Evolutionary conservation across 2,797 vertebrate species (phyloP).

Genomic region (Cetoscarus ocellatus): DNA sequence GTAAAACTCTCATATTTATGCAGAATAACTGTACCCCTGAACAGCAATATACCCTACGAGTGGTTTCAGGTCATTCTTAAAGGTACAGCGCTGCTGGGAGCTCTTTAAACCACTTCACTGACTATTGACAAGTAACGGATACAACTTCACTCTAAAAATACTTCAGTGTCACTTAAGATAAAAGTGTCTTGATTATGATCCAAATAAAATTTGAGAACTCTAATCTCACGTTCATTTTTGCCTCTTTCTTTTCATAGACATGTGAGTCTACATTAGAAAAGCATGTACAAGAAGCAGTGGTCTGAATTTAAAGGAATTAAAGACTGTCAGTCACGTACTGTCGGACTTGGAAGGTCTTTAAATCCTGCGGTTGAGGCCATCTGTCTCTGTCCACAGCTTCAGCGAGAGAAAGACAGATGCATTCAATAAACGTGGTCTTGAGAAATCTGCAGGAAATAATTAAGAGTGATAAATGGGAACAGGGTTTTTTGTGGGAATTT

Average conservation of each 20-base stretch:
- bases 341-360: conserved; percentile 76
- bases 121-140: too few species aligned
- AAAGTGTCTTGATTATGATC: too few species aligned
- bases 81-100: too few species aligned
- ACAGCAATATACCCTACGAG: too few species aligned
- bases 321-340: conserved; percentile 68
- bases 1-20: too few species aligned
- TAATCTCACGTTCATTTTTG: too few species aligned
- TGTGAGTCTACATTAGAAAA: conserved; percentile 20
- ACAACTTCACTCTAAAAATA: too few species aligned
- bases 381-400: conserved; percentile 76
- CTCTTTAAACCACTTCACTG: too few species aligned
- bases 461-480: conserved; percentile 84
- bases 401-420: conserved; percentile 81
- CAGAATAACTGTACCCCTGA: too few species aligned
- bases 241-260: not conserved
- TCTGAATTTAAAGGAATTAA: conserved; percentile 78
- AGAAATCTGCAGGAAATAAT: conserved; percentile 87
- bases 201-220: too few species aligned
- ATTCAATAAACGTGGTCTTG: conserved; percentile 84
- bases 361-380: conserved; percentile 73
- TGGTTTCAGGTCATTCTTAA: too few species aligned
- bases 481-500: conserved; percentile 62
- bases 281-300: conserved; percentile 33
- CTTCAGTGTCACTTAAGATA: too few species aligned